Conservation (phyloP, 1,140 invertebrate species). For the Leptinotarsa undecemlineata region DNA sequence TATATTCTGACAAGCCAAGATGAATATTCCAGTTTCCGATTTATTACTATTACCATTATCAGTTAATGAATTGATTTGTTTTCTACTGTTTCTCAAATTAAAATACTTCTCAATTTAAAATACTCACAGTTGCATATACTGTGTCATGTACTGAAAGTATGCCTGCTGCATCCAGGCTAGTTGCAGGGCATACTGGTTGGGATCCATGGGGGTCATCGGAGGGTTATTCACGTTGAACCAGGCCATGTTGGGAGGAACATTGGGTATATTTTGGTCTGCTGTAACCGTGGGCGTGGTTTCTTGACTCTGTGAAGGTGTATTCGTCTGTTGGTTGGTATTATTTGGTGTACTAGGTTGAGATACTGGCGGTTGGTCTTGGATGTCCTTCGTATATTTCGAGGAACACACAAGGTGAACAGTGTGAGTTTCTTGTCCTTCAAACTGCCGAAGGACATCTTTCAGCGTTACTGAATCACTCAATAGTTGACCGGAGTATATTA, state of each 20-base stretch:
- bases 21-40: too few species aligned
- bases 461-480: slow-evolving; percentile 74
- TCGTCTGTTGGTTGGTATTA: slow-evolving; percentile 15
- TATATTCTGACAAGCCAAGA: too few species aligned
- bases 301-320: slow-evolving; percentile 13
- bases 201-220: slow-evolving; percentile 37
- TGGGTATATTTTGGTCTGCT: slow-evolving; percentile 14
- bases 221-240: slow-evolving; percentile 31
- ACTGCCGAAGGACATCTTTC: slow-evolving; percentile 78
- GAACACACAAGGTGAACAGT: slow-evolving; percentile 84
- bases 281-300: slow-evolving; percentile 4
- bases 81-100: too few species aligned
- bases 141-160: slow-evolving; percentile 82
- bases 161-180: slow-evolving; percentile 81
- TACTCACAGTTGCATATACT: slow-evolving; percentile 76
- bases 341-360: slow-evolving; percentile 22
- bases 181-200: slow-evolving; percentile 59
- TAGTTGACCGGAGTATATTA: slow-evolving; percentile 90
- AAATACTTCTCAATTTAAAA: not conserved
- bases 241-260: slow-evolving; percentile 34
- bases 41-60: too few species aligned
- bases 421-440: slow-evolving; percentile 72
- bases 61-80: too few species aligned
- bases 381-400: slow-evolving; percentile 45
- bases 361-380: slow-evolving; percentile 24